Evolutionary conservation across 2,888 invertebrate genomes (phyloP).

Genomic region (Harmothoe impar): DNA sequence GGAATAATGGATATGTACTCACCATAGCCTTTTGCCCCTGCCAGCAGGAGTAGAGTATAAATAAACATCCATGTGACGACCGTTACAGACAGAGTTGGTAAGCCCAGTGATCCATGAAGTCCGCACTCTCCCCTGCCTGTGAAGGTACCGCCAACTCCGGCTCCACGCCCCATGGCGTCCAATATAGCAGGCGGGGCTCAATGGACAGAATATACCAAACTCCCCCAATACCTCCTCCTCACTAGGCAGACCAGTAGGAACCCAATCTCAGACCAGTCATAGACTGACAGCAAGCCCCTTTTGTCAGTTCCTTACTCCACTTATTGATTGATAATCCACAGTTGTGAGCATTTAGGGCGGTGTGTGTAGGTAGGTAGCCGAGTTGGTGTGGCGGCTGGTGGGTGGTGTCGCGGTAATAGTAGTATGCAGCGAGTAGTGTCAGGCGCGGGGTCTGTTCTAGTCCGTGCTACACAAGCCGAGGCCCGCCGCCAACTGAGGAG

Average conservation of each 20-base stretch:
- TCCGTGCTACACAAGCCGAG: conserved; percentile 13
- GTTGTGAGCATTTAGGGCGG: neutral
- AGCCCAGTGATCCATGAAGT: neutral
- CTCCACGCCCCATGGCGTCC: neutral
- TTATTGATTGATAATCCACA: conserved; percentile 45
- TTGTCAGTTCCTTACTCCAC: conserved; percentile 1
- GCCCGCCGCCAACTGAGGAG: neutral
- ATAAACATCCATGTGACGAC: conserved; percentile 41
- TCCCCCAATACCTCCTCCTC: neutral
- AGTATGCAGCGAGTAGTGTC: neutral
- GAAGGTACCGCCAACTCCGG: neutral
- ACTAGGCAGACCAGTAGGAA: neutral
- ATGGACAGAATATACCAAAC: neutral
- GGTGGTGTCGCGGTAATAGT: neutral
- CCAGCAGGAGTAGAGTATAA: conserved; percentile 14
- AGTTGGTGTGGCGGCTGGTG: neutral
- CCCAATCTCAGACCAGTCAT: conserved; percentile 5
- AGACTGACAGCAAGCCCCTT: neutral
- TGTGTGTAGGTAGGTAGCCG: neutral
- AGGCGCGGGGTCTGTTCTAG: neutral
- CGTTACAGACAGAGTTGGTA: conserved; percentile 25
- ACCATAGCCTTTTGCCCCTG: conserved; percentile 45
- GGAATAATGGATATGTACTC: neutral
- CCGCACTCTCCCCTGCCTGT: neutral
- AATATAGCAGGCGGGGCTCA: neutral